Conservation (phyloP, 2,888 invertebrate genomes). For the Drosophila anomalata region DNA sequence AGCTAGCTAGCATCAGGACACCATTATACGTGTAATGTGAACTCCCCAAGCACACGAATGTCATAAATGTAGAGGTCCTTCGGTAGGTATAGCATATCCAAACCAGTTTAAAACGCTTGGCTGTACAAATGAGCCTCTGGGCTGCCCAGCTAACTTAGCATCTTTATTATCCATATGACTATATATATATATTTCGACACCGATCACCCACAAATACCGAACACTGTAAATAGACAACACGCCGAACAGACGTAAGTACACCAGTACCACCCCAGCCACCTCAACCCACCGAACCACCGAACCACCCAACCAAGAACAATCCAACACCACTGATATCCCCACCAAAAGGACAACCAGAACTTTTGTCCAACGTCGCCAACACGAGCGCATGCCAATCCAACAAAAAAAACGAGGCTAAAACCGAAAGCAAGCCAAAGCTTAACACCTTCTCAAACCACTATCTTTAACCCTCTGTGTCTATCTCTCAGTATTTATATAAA, state of each 20-base stretch:
- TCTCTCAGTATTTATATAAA: conserved; percentile 28
- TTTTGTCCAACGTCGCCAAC: conserved; percentile 43
- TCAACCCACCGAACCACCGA: conserved; percentile 18
- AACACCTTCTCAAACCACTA: conserved; percentile 24
- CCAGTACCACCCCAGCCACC: conserved; percentile 20
- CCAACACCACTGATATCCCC: conserved; percentile 27
- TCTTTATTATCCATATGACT: conserved; percentile 38
- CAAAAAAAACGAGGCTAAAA: conserved; percentile 4
- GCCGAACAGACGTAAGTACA: conserved; percentile 71
- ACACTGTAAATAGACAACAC: conserved; percentile 66
- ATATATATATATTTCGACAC: conserved; percentile 39
- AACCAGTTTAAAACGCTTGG: conserved; percentile 36
- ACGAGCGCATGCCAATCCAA: conserved; percentile 42
- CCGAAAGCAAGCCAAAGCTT: conserved; percentile 31
- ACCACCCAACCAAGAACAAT: conserved; percentile 25
- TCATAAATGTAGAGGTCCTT: conserved; percentile 37
- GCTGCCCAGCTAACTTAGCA: conserved; percentile 25
- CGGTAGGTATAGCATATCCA: conserved; percentile 47
- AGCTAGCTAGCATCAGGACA: conserved; percentile 30
- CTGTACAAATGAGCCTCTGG: conserved; percentile 35
- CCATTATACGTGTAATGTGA: conserved; percentile 16
- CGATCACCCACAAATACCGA: conserved; percentile 45
- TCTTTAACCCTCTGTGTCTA: conserved; percentile 25
- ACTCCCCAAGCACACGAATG: conserved; percentile 29
- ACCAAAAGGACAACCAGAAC: conserved; percentile 47